Evolutionary conservation across 37 sponge, comb jelly and placozoan genomes (phyloP).

Genomic region (Tethya wilhelma): DNA sequence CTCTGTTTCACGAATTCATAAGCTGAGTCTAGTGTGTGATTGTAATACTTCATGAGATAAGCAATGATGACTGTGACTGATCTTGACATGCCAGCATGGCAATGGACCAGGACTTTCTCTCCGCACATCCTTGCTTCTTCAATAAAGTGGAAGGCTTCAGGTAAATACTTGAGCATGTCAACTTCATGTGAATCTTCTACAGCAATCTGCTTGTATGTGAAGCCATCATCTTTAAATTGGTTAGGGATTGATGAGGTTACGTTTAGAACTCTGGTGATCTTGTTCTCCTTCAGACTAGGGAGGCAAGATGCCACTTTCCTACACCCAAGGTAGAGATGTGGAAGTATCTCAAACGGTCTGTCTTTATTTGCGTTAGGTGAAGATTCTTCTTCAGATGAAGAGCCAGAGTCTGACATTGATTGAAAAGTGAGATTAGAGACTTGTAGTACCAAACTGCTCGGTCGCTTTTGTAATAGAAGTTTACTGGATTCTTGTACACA

Average conservation of each 20-base stretch:
- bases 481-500: constrained; percentile 26
- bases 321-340: constrained; percentile 75
- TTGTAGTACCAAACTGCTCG: constrained; percentile 59
- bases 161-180: constrained; percentile 68
- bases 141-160: constrained; percentile 85
- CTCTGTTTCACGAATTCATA: constrained; percentile 83
- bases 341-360: constrained; percentile 54
- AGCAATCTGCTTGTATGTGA: constrained; percentile 83
- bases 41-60: constrained; percentile 85
- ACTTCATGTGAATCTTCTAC: constrained; percentile 84
- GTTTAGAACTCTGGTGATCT: constrained; percentile 62
- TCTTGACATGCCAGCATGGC: constrained; percentile 89
- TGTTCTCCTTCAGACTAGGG: constrained; percentile 8
- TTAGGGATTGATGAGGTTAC: constrained; percentile 59
- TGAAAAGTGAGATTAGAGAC: constrained; percentile 27
- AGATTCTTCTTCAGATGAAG: background rate
- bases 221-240: constrained; percentile 22
- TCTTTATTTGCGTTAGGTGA: background rate
- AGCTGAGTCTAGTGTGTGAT: constrained; percentile 69
- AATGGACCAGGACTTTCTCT: constrained; percentile 89
- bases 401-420: background rate
- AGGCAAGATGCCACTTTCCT: constrained; percentile 49
- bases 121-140: constrained; percentile 65
- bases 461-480: constrained; percentile 28
- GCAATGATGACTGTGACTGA: constrained; percentile 87